These are phyloP conservation scores for Drosophila hydei DNA, from an alignment of 1,140 invertebrate genomes.

Conservation along the genomic window DNA sequence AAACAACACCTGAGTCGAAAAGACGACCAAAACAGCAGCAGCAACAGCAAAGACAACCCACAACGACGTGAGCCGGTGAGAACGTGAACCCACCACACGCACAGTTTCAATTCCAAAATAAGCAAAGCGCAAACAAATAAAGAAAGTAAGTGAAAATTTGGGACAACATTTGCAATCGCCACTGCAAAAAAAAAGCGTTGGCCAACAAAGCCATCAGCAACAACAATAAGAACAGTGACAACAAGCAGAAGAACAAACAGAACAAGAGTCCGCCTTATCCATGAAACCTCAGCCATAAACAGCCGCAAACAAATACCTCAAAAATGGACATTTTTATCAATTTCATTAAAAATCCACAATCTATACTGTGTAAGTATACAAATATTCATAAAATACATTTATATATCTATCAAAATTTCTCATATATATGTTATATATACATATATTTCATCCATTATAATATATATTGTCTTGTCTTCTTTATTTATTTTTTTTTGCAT, in stretches of 20 bases:
- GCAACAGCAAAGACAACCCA: background rate
- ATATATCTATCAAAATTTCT: background rate
- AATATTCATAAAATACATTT: background rate
- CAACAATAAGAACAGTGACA: constrained; percentile 16
- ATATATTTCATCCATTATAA: background rate
- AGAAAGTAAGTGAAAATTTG: constrained; percentile 44
- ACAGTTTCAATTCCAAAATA: constrained; percentile 5
- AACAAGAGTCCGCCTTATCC: constrained; percentile 5
- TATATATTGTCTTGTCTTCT: background rate
- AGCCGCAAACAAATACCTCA: constrained; percentile 21
- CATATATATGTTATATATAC: background rate
- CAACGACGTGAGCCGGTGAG: constrained; percentile 24
- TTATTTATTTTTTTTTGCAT: too few relatives aligned
- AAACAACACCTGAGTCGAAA: constrained; percentile 13
- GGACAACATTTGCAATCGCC: constrained; percentile 42
- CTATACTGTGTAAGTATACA: constrained; percentile 71
- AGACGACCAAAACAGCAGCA: background rate
- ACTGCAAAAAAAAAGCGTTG: too few relatives aligned
- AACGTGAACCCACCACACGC: constrained; percentile 15
- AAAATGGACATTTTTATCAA: constrained; percentile 74
- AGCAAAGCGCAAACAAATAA: constrained; percentile 40
- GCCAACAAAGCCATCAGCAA: background rate
- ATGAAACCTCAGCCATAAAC: constrained; percentile 28
- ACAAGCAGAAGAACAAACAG: constrained; percentile 16
- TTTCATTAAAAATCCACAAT: constrained; percentile 61